Evolutionary conservation across 2,113 vertebrate species (phyloP).

Genomic region (Peromyscus maniculatus): DNA sequence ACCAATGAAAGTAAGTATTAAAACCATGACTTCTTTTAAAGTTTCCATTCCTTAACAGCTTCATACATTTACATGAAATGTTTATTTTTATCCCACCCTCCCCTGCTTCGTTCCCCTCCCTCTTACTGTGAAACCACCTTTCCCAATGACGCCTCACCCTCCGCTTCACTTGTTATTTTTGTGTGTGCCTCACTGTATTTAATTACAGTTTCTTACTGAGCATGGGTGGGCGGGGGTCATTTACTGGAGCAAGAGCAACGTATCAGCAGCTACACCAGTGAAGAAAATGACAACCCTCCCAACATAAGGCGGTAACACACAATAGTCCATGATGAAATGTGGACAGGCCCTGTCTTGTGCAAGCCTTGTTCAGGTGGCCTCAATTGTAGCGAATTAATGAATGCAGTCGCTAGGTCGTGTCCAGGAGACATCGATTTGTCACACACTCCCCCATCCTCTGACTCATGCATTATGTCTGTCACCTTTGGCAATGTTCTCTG

Average conservation of each 20-base stretch:
- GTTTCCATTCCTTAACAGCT: too few species aligned
- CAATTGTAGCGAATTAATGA: accelerated
- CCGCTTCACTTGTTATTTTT: not conserved
- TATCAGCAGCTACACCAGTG: too few species aligned
- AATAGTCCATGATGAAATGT: not conserved
- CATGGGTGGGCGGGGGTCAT: not conserved
- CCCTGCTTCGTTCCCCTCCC: accelerated
- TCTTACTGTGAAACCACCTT: not conserved
- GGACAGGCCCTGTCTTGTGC: not conserved
- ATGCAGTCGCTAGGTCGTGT: not conserved
- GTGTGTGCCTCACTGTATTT: not conserved
- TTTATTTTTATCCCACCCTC: not conserved
- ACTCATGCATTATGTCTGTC: too few species aligned
- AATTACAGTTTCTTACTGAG: not conserved
- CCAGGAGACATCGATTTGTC: not conserved
- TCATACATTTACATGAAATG: not conserved
- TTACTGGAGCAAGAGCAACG: not conserved
- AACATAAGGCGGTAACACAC: not conserved
- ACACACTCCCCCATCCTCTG: not conserved
- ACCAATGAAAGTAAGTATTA: not conserved
- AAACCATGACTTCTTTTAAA: not conserved
- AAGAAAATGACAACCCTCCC: not conserved
- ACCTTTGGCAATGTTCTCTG: not conserved
- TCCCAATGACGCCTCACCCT: not conserved
- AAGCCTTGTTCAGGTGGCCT: not conserved